These are phyloP conservation scores for Stenoptilia bipunctidactyla DNA, from an alignment of 2,888 invertebrate species.

Conservation along the genomic window DNA sequence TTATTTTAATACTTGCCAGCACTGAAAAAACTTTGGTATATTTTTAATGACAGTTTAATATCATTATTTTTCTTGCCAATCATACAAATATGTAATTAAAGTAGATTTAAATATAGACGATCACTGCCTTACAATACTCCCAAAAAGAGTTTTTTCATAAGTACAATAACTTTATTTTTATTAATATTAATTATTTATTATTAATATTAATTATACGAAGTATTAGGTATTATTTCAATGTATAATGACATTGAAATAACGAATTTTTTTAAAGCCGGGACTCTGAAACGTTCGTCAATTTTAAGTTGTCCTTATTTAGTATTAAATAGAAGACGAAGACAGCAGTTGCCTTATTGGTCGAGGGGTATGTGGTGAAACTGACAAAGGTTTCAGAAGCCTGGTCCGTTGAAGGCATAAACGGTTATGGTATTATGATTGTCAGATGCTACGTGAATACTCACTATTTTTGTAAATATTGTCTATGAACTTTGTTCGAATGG, in stretches of 20 bases:
- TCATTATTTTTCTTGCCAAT: constrained; percentile 31
- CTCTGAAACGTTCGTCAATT: no score
- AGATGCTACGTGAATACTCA: constrained; percentile 63
- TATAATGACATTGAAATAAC: no score
- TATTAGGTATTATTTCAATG: no score
- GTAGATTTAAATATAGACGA: constrained; percentile 10
- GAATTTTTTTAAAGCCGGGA: neutral
- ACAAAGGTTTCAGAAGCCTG: no score
- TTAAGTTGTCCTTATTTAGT: no score
- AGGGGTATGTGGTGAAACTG: no score
- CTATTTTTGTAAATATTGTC: constrained; percentile 54
- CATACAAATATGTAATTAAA: constrained; percentile 8
- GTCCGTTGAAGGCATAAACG: no score
- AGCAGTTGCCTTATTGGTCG: no score
- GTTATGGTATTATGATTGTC: no score
- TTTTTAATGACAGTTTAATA: neutral
- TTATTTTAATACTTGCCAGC: no score
- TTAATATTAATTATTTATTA: constrained; percentile 1
- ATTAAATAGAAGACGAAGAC: no score
- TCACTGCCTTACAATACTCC: constrained; percentile 32
- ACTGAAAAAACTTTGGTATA: no score
- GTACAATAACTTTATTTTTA: constrained; percentile 1
- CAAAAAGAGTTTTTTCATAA: neutral
- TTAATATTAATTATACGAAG: neutral
- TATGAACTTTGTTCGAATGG: constrained; percentile 13